Percentiles rank a stretch among this genome's conserved stretches.
Conservation (phyloP, 2,797 vertebrate species). For the Phoxinus dragarum region DNA sequence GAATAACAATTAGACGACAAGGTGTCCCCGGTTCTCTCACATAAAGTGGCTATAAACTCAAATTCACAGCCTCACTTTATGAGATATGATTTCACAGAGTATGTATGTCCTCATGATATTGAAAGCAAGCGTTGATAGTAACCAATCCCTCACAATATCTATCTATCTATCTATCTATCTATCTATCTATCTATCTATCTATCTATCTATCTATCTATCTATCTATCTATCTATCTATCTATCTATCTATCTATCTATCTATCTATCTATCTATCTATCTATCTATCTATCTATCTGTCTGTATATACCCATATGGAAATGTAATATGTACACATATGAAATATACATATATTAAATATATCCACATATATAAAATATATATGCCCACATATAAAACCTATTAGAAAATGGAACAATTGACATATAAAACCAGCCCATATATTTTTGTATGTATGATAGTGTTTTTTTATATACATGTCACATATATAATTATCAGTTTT, state of each 20-base stretch:
- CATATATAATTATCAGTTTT: too few relatives aligned
- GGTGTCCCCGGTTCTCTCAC: constrained; percentile 54
- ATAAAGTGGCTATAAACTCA: constrained; percentile 48
- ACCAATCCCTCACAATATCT: not conserved
- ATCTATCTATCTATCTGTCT: not conserved
- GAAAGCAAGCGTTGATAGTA: not conserved
- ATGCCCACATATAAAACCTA: too few relatives aligned
- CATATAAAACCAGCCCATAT: too few relatives aligned
- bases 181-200: not conserved
- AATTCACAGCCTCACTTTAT: constrained; percentile 54
- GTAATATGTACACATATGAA: too few relatives aligned
- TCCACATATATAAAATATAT: too few relatives aligned
- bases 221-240: not conserved
- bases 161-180: not conserved
- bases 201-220: not conserved
- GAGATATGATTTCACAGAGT: not conserved
- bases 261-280: not conserved
- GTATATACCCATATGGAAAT: too few relatives aligned
- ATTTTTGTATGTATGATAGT: too few relatives aligned
- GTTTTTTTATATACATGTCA: too few relatives aligned
- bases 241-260: not conserved
- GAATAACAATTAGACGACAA: constrained; percentile 66
- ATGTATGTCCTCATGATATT: not conserved
- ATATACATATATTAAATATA: too few relatives aligned
- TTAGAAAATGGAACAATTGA: too few relatives aligned